A percentile compares a stretch with the other conserved stretches of the same genome.
Evolutionary conservation across 2,888 invertebrate genomes (phyloP).

Genomic region (Sepioteuthis lessoniana): DNA sequence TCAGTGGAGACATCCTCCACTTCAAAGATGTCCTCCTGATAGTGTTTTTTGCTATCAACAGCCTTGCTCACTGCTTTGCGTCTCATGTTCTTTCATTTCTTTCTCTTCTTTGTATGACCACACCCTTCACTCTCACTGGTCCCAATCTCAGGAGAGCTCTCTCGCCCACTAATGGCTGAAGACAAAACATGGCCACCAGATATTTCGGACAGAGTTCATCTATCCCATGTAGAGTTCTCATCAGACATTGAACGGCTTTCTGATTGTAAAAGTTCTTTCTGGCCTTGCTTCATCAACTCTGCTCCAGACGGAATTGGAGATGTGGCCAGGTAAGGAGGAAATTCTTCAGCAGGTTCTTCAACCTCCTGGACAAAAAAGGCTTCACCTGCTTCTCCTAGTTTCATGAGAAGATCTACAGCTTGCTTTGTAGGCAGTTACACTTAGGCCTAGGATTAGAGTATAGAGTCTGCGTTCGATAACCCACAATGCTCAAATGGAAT

Average conservation of each 20-base stretch:
- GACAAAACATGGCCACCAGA: conserved; percentile 34
- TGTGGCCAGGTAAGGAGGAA: conserved; percentile 92
- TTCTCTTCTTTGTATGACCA: conserved; percentile 48
- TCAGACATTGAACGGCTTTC: conserved; percentile 44
- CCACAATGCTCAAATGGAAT: no score
- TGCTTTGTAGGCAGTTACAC: no score
- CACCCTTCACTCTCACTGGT: conserved; percentile 47
- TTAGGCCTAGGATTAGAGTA: no score
- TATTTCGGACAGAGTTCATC: conserved; percentile 48
- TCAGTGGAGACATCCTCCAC: conserved; percentile 52
- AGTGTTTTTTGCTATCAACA: conserved; percentile 43
- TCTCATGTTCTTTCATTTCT: conserved; percentile 49
- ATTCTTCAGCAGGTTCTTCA: conserved; percentile 62
- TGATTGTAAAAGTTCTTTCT: conserved; percentile 58
- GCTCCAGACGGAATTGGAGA: conserved; percentile 86
- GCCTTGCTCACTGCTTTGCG: neutral
- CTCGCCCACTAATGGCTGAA: conserved; percentile 47
- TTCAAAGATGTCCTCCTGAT: conserved; percentile 50
- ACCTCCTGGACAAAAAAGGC: conserved; percentile 98
- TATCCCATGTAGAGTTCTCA: conserved; percentile 49
- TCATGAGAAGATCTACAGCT: conserved; percentile 96
- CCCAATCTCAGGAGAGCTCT: conserved; percentile 54
- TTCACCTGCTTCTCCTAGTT: conserved; percentile 97
- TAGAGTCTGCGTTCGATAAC: no score
- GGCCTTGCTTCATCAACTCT: conserved; percentile 66